phyloP scores from a whole-genome alignment of 2,113 vertebrate species.

The Orientallactaga bullata region DNA sequence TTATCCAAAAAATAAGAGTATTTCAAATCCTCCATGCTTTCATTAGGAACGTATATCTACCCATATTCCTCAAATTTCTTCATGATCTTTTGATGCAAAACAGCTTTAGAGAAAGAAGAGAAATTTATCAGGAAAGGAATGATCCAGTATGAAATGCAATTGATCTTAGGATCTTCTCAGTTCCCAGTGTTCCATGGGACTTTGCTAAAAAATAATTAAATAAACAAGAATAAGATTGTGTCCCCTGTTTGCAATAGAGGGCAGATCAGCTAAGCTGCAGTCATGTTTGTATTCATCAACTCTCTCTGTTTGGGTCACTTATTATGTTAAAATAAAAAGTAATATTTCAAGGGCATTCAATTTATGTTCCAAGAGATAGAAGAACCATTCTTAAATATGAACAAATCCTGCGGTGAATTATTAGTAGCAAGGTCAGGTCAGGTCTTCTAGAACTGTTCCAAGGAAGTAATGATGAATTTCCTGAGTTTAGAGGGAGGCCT shows the following conservation, averaged over 20 bases:
- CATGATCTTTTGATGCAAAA: neutral
- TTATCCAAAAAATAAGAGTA: neutral
- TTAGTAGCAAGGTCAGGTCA: conserved; percentile 47
- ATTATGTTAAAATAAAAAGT: conserved; percentile 55
- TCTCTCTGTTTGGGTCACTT: conserved; percentile 36
- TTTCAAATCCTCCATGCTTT: neutral
- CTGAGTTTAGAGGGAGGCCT: conserved; percentile 70
- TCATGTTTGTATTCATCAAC: conserved; percentile 50
- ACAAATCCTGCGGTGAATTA: conserved; percentile 16
- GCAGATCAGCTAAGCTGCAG: neutral
- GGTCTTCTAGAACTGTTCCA: conserved; percentile 19
- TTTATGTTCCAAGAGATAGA: conserved; percentile 48
- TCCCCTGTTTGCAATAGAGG: neutral
- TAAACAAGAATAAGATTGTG: neutral
- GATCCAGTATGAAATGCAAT: neutral
- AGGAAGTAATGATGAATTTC: conserved; percentile 23
- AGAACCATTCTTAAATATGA: conserved; percentile 63
- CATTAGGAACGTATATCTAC: neutral
- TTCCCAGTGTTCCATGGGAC: neutral
- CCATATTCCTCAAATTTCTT: neutral
- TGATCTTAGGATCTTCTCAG: neutral
- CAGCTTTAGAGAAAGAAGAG: neutral
- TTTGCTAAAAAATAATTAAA: neutral
- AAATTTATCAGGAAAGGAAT: neutral
- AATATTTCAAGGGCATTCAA: conserved; percentile 48